phyloP scores from a whole-genome alignment of 2,797 vertebrate species.

The Rhinatrema bivittatum region DNA sequence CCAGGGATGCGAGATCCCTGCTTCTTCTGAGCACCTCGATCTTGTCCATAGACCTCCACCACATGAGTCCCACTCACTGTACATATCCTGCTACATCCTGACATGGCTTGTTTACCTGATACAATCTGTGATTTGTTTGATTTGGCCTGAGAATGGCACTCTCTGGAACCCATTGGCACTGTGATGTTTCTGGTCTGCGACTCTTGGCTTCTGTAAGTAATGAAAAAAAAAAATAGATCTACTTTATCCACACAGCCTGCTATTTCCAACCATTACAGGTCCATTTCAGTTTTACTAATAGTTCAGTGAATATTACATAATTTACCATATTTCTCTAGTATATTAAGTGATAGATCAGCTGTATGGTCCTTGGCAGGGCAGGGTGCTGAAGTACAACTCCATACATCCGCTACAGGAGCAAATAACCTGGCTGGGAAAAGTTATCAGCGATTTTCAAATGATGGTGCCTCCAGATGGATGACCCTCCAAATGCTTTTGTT shows the following conservation, averaged over 20 bases:
- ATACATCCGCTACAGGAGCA: too few species aligned
- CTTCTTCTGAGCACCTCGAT: slow-evolving; percentile 11
- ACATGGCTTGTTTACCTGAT: accelerated
- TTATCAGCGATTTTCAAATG: too few species aligned
- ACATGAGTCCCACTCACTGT: slow-evolving; percentile 16
- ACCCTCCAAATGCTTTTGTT: too few species aligned
- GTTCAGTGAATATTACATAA: not conserved
- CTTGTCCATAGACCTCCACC: slow-evolving; percentile 21
- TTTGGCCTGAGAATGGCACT: not conserved
- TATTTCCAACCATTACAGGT: not conserved
- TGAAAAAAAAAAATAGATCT: slow-evolving; percentile 2
- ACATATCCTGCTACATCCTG: not conserved
- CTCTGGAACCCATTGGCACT: not conserved
- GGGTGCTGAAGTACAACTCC: too few species aligned
- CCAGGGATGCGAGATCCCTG: slow-evolving; percentile 22
- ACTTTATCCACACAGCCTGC: too few species aligned
- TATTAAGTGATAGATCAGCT: too few species aligned
- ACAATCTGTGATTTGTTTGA: not conserved
- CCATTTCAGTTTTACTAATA: not conserved
- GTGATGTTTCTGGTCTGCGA: not conserved
- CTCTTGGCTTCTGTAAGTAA: slow-evolving; percentile 35
- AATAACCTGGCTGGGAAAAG: too few species aligned
- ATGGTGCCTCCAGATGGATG: too few species aligned
- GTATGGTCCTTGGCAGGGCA: too few species aligned
- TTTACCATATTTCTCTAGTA: too few species aligned